These are phyloP conservation scores for Xanthorhoe designata DNA, from an alignment of 2,888 invertebrate species.

Conservation along the genomic window DNA sequence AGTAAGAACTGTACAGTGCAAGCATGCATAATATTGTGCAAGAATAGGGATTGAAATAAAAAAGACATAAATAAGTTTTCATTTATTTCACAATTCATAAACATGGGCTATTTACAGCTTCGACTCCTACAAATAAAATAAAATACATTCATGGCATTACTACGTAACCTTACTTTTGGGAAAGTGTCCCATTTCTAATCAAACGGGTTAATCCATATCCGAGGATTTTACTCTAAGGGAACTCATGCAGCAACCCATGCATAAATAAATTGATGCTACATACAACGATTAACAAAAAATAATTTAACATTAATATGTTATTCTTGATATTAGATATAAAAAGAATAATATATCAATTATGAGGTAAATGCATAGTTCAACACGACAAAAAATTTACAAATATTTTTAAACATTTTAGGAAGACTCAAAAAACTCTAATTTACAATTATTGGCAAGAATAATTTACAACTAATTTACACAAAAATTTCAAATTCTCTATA, in stretches of 20 bases:
- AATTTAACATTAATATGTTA: conserved; percentile 66
- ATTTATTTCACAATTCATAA: conserved; percentile 73
- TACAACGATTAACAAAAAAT: conserved; percentile 59
- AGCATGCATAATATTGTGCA: conserved; percentile 54
- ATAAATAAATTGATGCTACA: conserved; percentile 53
- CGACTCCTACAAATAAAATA: conserved; percentile 53
- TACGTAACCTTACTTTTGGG: conserved; percentile 29
- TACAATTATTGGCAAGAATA: conserved; percentile 1
- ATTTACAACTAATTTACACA: neutral
- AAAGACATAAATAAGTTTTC: conserved; percentile 64
- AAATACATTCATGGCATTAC: conserved; percentile 43
- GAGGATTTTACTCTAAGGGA: conserved; percentile 49
- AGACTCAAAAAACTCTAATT: neutral
- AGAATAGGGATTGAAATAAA: conserved; percentile 62
- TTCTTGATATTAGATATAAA: conserved; percentile 34
- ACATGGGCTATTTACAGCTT: conserved; percentile 74
- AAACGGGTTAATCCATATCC: conserved; percentile 48
- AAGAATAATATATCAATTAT: conserved; percentile 56
- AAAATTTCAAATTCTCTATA: too few species aligned
- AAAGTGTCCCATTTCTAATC: conserved; percentile 42
- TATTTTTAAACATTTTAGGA: neutral
- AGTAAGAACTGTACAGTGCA: conserved; percentile 47
- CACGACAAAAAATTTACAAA: conserved; percentile 29
- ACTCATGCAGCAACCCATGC: conserved; percentile 73
- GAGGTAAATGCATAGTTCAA: conserved; percentile 41